These are phyloP conservation scores for Rhipidura dahli DNA, from an alignment of 2,113 vertebrate genomes.

Conservation along the genomic window DNA sequence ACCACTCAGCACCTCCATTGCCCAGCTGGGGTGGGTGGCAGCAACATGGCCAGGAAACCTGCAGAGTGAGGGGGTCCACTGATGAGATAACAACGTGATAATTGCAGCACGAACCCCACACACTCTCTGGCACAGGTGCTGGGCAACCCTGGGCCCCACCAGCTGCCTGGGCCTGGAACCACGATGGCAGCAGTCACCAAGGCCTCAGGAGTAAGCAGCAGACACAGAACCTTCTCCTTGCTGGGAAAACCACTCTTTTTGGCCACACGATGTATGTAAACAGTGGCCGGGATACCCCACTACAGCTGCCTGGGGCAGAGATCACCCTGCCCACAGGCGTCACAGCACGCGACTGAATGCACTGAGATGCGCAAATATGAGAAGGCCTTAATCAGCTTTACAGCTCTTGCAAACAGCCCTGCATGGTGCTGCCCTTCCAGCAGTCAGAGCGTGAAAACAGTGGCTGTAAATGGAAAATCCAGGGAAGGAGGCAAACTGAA, in stretches of 20 bases:
- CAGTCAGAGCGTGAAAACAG: background rate
- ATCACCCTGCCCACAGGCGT: background rate
- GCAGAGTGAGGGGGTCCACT: rapidly evolving
- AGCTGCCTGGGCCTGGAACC: rapidly evolving
- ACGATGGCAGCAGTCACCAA: rapidly evolving
- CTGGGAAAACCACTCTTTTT: background rate
- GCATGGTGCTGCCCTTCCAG: background rate
- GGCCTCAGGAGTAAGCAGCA: no score
- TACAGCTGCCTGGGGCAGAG: background rate
- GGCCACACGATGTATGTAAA: rapidly evolving
- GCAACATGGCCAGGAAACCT: background rate
- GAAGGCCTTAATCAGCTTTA: background rate
- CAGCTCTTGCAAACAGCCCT: background rate
- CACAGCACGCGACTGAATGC: rapidly evolving
- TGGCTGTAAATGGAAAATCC: background rate
- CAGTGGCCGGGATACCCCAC: background rate
- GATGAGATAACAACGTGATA: background rate
- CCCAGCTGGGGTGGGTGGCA: rapidly evolving
- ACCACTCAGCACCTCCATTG: rapidly evolving
- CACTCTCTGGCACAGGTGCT: background rate
- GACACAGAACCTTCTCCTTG: background rate
- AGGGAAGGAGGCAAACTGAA: background rate
- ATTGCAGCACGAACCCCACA: background rate
- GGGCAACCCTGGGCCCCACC: background rate
- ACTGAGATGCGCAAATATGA: background rate